Evolutionary conservation across 1,140 invertebrate species (phyloP).

Genomic region (Tenebrio molitor): DNA sequence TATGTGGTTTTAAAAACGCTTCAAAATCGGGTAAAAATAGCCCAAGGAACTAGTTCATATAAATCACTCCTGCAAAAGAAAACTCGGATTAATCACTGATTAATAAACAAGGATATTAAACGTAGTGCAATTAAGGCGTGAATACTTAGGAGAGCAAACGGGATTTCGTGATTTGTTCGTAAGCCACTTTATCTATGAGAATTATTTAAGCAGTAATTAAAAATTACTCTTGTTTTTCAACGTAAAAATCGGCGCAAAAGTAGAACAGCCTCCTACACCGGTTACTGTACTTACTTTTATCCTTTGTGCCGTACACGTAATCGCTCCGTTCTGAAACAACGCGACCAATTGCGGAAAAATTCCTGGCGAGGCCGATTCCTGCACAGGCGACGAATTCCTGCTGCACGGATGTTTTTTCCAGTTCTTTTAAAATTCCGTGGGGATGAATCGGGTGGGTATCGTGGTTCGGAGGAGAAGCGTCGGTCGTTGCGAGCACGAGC

Average conservation of each 20-base stretch:
- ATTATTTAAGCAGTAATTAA: conserved; percentile 40
- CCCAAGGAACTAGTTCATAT: conserved; percentile 32
- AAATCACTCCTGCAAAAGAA: conserved; percentile 22
- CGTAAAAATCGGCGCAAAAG: conserved; percentile 26
- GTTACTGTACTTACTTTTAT: conserved; percentile 14
- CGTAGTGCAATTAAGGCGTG: conserved; percentile 34
- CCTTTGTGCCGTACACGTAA: neutral
- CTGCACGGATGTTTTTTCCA: no score
- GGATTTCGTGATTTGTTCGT: conserved; percentile 40
- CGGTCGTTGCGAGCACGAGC: neutral
- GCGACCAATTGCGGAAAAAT: neutral
- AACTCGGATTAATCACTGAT: conserved; percentile 34
- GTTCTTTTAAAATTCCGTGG: no score
- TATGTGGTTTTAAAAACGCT: neutral
- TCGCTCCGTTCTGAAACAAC: neutral
- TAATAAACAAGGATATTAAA: conserved; percentile 41
- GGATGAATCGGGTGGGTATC: no score
- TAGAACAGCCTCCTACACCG: conserved; percentile 37
- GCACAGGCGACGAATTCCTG: no score
- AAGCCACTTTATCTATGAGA: conserved; percentile 39
- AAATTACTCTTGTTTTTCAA: conserved; percentile 37
- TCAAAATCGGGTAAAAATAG: conserved; percentile 17
- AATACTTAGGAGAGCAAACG: conserved; percentile 34
- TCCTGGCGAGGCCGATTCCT: neutral
- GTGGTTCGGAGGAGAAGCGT: no score